Conservation (phyloP, 2,113 vertebrate genomes). For the Genyomyrus donnyi region DNA sequence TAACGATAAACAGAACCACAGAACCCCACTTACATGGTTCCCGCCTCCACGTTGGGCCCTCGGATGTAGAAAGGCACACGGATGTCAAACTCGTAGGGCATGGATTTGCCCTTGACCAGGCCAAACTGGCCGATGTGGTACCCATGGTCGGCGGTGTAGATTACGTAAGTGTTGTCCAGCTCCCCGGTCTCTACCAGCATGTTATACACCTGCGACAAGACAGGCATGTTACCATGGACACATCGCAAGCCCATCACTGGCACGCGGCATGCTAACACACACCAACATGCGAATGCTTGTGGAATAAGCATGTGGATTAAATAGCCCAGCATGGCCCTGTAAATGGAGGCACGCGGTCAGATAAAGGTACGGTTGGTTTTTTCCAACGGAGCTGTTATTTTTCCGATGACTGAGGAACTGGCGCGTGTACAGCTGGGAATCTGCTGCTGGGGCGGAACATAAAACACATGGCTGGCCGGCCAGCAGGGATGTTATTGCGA, state of each 20-base stretch:
- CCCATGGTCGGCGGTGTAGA: constrained; percentile 92
- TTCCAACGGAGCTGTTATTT: not conserved
- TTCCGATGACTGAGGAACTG: not conserved
- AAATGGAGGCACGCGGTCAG: not conserved
- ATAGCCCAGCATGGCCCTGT: not conserved
- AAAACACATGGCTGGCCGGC: not conserved
- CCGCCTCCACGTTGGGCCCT: constrained; percentile 89
- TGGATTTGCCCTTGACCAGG: constrained; percentile 96
- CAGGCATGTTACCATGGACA: not conserved
- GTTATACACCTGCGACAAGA: constrained; percentile 7
- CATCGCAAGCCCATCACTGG: not conserved
- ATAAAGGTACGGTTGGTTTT: not conserved
- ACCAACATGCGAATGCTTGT: not conserved
- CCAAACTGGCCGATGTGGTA: constrained; percentile 97
- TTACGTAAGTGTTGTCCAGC: constrained; percentile 89
- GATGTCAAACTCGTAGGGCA: constrained; percentile 97
- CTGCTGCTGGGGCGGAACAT: not conserved
- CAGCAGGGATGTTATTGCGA: not conserved
- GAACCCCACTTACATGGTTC: constrained; percentile 70
- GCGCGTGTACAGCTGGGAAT: not conserved
- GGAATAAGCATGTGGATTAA: not conserved
- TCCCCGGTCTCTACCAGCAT: constrained; percentile 65
- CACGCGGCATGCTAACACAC: not conserved
- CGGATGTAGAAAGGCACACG: constrained; percentile 89
- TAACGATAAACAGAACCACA: not conserved